Evolutionary conservation across 2,797 vertebrate species (phyloP).

Genomic region (Enteromius anoplus): DNA sequence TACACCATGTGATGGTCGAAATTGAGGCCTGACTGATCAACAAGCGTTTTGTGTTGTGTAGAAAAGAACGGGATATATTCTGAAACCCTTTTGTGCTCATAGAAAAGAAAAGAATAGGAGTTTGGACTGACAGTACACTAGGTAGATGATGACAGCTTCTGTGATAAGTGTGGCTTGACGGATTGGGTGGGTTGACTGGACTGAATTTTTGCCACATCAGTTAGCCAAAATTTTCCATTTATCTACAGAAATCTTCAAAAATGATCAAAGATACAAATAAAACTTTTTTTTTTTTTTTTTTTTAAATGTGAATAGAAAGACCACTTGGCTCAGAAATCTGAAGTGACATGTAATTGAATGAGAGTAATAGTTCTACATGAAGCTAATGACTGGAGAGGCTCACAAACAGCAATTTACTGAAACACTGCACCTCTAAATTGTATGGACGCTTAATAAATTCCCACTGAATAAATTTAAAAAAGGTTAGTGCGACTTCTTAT

Average conservation of each 20-base stretch:
- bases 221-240: background rate
- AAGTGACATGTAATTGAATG: background rate
- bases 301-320: background rate
- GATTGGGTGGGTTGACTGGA: background rate
- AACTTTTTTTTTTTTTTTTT: background rate
- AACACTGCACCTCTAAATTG: background rate
- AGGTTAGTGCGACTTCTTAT: background rate
- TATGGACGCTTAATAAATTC: background rate
- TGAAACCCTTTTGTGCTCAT: background rate
- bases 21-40: background rate
- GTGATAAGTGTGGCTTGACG: background rate
- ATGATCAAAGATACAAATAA: background rate
- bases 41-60: background rate
- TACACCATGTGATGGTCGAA: background rate
- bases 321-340: background rate
- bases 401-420: background rate
- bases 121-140: background rate
- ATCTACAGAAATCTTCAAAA: background rate
- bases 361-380: background rate
- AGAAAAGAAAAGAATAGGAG: background rate
- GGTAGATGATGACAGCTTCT: background rate
- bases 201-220: background rate
- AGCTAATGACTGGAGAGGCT: background rate
- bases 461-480: background rate
- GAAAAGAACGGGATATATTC: background rate